Evolutionary conservation across 1,140 invertebrate genomes (phyloP).

Genomic region (Spodoptera litura): DNA sequence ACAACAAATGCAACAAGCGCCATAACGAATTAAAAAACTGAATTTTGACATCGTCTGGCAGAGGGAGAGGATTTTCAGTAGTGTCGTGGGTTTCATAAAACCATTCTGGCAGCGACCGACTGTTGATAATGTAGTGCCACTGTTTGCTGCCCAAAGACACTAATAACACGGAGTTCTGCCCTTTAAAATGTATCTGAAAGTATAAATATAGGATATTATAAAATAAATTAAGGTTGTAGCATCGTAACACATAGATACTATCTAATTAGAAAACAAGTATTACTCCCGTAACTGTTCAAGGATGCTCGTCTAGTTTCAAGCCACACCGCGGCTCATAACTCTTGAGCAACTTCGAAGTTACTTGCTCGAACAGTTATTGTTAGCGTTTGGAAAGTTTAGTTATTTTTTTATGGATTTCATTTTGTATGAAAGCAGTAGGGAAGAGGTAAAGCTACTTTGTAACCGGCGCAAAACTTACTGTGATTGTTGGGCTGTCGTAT

Average conservation of each 20-base stretch:
- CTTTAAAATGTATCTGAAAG: slow-evolving; percentile 68
- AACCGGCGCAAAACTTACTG: background rate
- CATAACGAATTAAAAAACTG: background rate
- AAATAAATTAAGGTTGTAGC: too few relatives aligned
- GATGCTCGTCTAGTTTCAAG: too few relatives aligned
- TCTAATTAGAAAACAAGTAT: too few relatives aligned
- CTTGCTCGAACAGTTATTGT: too few relatives aligned
- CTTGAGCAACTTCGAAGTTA: too few relatives aligned
- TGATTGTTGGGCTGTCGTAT: background rate
- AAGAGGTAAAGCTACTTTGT: background rate
- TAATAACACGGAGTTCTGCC: slow-evolving; percentile 55
- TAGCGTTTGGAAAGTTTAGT: too few relatives aligned
- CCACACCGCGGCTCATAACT: too few relatives aligned
- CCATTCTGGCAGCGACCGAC: slow-evolving; percentile 59
- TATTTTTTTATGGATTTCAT: too few relatives aligned
- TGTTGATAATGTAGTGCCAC: slow-evolving; percentile 59
- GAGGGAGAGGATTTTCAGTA: background rate
- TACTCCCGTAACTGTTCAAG: too few relatives aligned
- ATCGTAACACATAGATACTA: too few relatives aligned
- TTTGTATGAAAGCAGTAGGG: too few relatives aligned
- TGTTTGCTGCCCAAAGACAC: slow-evolving; percentile 36
- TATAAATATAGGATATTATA: background rate
- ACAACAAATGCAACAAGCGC: slow-evolving; percentile 3
- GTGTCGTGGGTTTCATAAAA: slow-evolving; percentile 58
- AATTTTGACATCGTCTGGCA: slow-evolving; percentile 23